Evolutionary conservation across 64 coral and sea anemone genomes (phyloP).

Genomic region (Trachythela sp.): DNA sequence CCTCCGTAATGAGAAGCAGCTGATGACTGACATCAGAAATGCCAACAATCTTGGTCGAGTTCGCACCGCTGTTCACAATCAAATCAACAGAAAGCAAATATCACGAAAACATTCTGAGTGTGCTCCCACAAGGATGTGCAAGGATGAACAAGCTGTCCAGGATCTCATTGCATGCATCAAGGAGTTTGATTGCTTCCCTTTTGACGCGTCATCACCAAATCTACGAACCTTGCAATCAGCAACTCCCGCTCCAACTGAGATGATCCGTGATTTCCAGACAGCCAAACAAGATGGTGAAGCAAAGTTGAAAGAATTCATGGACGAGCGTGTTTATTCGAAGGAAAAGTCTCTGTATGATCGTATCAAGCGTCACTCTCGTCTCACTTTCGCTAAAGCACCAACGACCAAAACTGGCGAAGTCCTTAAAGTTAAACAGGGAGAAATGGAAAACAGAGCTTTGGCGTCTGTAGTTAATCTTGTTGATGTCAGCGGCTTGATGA

Average conservation of each 20-base stretch:
- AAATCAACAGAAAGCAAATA: neutral
- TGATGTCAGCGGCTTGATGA: conserved; percentile 15
- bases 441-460: conserved; percentile 8
- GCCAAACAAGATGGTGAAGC: conserved; percentile 20
- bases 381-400: neutral
- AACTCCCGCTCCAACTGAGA: neutral
- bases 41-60: neutral
- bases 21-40: neutral
- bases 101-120: neutral
- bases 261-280: no score
- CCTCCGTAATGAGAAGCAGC: neutral
- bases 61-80: neutral
- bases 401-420: neutral
- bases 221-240: conserved; percentile 27
- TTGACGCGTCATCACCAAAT: conserved; percentile 20
- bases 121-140: neutral
- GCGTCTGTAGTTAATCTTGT: neutral
- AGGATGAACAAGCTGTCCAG: neutral
- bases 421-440: neutral
- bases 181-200: conserved; percentile 26
- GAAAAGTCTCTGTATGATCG: no score
- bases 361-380: conserved; percentile 5
- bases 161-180: conserved; percentile 27
- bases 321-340: conserved; percentile 17
- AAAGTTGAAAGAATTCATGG: conserved; percentile 24